phyloP scores from a whole-genome alignment of 2,888 invertebrate genomes.

The Pimpla rufipes region DNA sequence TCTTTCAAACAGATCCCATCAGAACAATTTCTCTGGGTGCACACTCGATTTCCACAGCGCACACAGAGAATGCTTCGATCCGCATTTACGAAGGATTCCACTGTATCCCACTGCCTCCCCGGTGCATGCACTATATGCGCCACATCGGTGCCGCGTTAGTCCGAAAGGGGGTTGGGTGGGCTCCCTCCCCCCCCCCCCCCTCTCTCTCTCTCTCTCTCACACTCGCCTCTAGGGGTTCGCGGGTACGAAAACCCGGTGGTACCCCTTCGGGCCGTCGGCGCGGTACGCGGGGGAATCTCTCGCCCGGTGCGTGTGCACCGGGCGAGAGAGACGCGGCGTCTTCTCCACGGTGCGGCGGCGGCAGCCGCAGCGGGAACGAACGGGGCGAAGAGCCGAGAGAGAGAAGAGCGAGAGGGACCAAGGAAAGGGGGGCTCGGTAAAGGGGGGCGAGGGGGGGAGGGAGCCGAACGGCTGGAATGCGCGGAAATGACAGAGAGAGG shows the following conservation, averaged over 20 bases:
- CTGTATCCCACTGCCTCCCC: constrained; percentile 40
- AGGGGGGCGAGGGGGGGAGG: constrained; percentile 28
- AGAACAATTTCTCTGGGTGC: too few species aligned
- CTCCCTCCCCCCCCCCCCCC: too few species aligned
- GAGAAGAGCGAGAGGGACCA: constrained; percentile 37
- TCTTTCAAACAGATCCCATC: too few species aligned
- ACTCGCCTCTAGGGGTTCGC: too few species aligned
- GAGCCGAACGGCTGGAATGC: constrained; percentile 17
- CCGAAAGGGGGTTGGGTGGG: constrained; percentile 34
- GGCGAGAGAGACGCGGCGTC: constrained; percentile 19
- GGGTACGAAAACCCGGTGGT: constrained; percentile 63
- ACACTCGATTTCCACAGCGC: too few species aligned
- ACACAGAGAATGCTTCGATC: too few species aligned
- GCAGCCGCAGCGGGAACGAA: too few species aligned
- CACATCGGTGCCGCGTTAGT: constrained; percentile 28
- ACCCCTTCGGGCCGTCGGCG: too few species aligned
- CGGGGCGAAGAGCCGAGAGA: constrained; percentile 42
- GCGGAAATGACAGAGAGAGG: constrained; percentile 34
- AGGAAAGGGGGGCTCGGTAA: too few species aligned
- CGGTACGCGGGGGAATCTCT: too few species aligned
- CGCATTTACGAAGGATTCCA: constrained; percentile 17
- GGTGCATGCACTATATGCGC: constrained; percentile 33
- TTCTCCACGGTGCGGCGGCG: too few species aligned
- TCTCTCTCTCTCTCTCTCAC: too few species aligned
- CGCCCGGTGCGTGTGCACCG: constrained; percentile 58